Percentiles rank a stretch among this genome's conserved stretches.
phyloP scores from a whole-genome alignment of 2,797 vertebrate species.

The Schizopygopsis malacanthus region DNA sequence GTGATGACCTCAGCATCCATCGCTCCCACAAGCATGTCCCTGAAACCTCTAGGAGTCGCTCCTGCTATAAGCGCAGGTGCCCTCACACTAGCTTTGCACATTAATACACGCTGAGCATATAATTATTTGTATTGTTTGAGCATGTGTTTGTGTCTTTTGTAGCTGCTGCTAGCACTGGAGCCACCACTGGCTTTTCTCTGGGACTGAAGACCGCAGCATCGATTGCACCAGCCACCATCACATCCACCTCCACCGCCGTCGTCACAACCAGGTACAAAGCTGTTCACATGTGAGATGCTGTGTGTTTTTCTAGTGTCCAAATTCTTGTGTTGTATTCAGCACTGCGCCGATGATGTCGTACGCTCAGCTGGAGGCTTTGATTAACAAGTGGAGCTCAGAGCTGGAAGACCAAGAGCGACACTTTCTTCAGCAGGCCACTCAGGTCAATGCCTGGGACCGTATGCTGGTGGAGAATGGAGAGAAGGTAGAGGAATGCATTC shows the following conservation, averaged over 20 bases:
- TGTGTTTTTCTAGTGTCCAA: neutral
- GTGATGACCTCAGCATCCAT: constrained; percentile 60
- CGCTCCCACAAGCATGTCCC: constrained; percentile 68
- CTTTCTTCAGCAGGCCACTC: constrained; percentile 95
- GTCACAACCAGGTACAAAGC: constrained; percentile 53
- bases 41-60: constrained; percentile 75
- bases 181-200: constrained; percentile 69
- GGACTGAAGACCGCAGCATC: constrained; percentile 70
- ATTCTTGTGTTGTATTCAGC: constrained; percentile 28
- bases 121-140: neutral
- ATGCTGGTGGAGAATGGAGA: constrained; percentile 94
- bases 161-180: constrained; percentile 62
- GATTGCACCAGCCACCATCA: constrained; percentile 36
- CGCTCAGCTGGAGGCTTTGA: constrained; percentile 91
- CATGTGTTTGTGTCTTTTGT: neutral
- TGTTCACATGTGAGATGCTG: neutral
- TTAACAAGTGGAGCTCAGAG: constrained; percentile 98
- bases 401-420: constrained; percentile 97
- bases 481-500: constrained; percentile 73
- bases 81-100: neutral
- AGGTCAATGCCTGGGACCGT: constrained; percentile 96
- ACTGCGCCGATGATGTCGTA: constrained; percentile 89
- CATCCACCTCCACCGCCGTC: constrained; percentile 39
- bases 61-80: constrained; percentile 51
- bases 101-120: neutral